Evolutionary conservation across 2,113 vertebrate species (phyloP), one percentile per base, ranked within the genome.

Genomic region (Carassius carassius): DNA sequence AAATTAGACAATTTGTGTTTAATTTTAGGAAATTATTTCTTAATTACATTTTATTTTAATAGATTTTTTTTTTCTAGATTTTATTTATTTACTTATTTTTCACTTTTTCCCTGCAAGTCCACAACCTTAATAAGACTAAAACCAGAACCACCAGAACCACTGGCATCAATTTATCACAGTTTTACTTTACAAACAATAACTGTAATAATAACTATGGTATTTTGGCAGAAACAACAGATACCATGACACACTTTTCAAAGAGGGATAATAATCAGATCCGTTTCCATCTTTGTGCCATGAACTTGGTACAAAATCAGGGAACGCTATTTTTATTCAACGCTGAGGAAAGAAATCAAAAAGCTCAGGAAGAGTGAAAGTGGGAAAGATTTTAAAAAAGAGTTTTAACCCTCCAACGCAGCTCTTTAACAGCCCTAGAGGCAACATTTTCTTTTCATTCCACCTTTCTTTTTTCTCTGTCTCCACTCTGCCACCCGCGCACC

Each of bases 401-500:
- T 67, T 35, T 67, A 67, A 29, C 23, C 78, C 60, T 80, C 60
- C 37, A 21, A 32, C 23, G 3, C 37, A 44, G 37, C 60, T 67
- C 78, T 32, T 41, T 49, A 32, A 67, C n/a, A 21, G 23, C 62
- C 78, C 78, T 19, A 67, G 60, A 67, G 78, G 78, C 62, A 54
- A 32, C 78, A 44, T 67, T 49, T 67, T 67, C 82, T 12, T 81
- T 87, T 86, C 86, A 84, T 86, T 62, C 86, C 84, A 83, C 83
- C 63, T 72, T 63, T 78, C 58, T 74, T 74, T 85, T 77, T 19
- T 51, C 75, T 78, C 56, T 86, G 81, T 74, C 76, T 76, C 79
- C 90, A 87, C 89, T 90, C 91, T 89, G 77, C 78, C 90, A 81
- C 51, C 69, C 17, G 25, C 83, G 84, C 87, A 91, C 90, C 87